Evolutionary conservation across 2,888 invertebrate species (phyloP).

Genomic region (Pycnomerus fuliginosus): DNA sequence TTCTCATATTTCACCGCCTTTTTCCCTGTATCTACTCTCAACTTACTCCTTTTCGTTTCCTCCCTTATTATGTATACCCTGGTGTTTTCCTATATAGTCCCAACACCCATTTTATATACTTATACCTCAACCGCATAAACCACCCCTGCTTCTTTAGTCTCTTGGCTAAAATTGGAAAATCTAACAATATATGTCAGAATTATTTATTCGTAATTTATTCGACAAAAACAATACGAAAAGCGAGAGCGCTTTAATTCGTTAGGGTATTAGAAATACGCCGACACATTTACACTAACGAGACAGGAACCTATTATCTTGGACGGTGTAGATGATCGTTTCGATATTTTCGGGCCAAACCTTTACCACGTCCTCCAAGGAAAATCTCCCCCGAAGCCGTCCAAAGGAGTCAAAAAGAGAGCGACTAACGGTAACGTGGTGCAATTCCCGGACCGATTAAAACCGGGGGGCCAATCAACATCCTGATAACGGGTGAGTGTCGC

Average conservation of each 20-base stretch:
- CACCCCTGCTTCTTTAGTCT: no score
- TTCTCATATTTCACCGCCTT: no score
- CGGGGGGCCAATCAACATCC: slow-evolving; percentile 32
- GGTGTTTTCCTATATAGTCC: no score
- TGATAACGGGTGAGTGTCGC: slow-evolving; percentile 31
- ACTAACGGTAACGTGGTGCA: slow-evolving; percentile 5
- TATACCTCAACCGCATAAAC: no score
- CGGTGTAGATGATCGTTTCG: slow-evolving; percentile 7
- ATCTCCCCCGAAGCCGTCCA: not conserved
- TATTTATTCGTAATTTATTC: no score
- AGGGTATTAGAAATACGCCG: slow-evolving; percentile 11
- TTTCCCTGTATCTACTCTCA: no score
- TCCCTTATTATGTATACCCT: no score
- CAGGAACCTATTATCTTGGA: slow-evolving; percentile 10
- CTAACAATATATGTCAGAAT: no score
- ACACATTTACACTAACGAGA: slow-evolving; percentile 14
- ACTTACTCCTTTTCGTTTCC: no score
- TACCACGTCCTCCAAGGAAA: slow-evolving; percentile 3
- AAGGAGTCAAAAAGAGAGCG: slow-evolving; percentile 1
- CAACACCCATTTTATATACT: no score
- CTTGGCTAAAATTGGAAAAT: no score
- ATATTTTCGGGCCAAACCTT: not conserved
- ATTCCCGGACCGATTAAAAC: slow-evolving; percentile 27
- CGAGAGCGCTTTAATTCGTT: slow-evolving; percentile 6
- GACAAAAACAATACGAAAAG: not conserved